Base-by-base conservation (phyloP, 2,888 invertebrate genomes). In the Ophioninae sp. region DNA sequence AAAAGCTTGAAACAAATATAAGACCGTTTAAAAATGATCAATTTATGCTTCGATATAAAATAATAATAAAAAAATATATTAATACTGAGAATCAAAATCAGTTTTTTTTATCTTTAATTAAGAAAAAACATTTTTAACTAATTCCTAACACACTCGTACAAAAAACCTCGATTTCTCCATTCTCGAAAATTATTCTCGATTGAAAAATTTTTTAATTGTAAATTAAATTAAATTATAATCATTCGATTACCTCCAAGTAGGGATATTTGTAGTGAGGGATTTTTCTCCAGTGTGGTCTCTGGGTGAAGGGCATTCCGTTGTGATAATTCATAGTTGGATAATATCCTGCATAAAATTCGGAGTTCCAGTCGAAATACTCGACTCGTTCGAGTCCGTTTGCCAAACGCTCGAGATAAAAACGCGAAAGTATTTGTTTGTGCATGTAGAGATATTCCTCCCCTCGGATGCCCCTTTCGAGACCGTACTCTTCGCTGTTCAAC, bases 291-390 rank as follows among this genome's bases (percentile, higher is more conserved):
- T 77, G 64, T 9, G 93, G 92, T 84, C 95, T 94, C 56, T 93
- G 93, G 0, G 95, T 94, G 67, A 94, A 89, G 80, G 94, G 93
- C 17, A 95, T 92, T 73, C 95, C 95, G 85, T 95, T 95, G 89
- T 94, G 93, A 82, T 93, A 91, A 76, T 91, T 90, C 91, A 95
- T 89, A 91, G 94, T 94, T 0, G 95, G 95, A 93, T 94, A 94
- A 91, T 94, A 95, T 84, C 95, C 95, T 75, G 91, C 91, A 81
- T 89, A 92, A 80, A 94, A 91, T 6, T 93, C 92, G 61, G 91
- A 93, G 86, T 93, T 83, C 93, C 93, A 94, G 39, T 94, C 93
- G 37, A 95, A 91, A n/a, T 94, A 92, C 59, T 90, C 90, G 64
- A 94, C 93, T 9, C 89, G 90, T 58, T 94, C 94, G 56, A 95